Evolutionary conservation across 1,140 invertebrate species (phyloP).

Genomic region (Achroia grisella): DNA sequence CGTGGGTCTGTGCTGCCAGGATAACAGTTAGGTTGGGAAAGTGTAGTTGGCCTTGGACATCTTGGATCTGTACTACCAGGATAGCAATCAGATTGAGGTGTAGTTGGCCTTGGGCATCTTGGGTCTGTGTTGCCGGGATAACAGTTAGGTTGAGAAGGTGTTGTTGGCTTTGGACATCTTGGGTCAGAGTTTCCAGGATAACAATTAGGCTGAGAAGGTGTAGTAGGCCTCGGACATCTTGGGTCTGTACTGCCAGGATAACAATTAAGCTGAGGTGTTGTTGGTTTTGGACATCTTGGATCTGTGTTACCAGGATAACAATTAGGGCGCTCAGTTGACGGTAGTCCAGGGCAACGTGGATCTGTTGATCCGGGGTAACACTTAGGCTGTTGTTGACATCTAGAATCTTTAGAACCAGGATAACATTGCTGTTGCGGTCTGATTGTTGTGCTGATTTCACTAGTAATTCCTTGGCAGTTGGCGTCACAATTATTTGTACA

Average conservation of each 20-base stretch:
- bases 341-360: slow-evolving; percentile 47
- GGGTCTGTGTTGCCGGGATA: slow-evolving; percentile 40
- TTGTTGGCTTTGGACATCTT: slow-evolving; percentile 13
- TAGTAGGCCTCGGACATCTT: slow-evolving; percentile 31
- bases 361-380: slow-evolving; percentile 61
- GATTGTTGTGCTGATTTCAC: slow-evolving; percentile 41
- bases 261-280: slow-evolving; percentile 10
- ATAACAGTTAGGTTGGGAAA: slow-evolving; percentile 15
- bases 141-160: slow-evolving; percentile 28
- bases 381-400: slow-evolving; percentile 7
- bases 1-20: slow-evolving; percentile 47
- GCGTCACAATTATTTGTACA: slow-evolving; percentile 58
- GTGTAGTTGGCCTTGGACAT: slow-evolving; percentile 21
- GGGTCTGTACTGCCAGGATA: slow-evolving; percentile 50
- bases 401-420: background rate
- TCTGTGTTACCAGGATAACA: slow-evolving; percentile 65
- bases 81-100: slow-evolving; percentile 28
- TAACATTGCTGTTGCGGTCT: slow-evolving; percentile 3
- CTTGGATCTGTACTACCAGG: slow-evolving; percentile 43
- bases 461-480: slow-evolving; percentile 37
- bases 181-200: slow-evolving; percentile 42
- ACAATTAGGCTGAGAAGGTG: slow-evolving; percentile 21
- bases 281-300: slow-evolving; percentile 21
- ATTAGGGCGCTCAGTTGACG: slow-evolving; percentile 17
- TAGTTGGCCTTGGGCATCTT: slow-evolving; percentile 23